Evolutionary conservation across 2,888 invertebrate species (phyloP), one percentile per base, ranked within the genome.

Genomic region (Colletes collaris): DNA sequence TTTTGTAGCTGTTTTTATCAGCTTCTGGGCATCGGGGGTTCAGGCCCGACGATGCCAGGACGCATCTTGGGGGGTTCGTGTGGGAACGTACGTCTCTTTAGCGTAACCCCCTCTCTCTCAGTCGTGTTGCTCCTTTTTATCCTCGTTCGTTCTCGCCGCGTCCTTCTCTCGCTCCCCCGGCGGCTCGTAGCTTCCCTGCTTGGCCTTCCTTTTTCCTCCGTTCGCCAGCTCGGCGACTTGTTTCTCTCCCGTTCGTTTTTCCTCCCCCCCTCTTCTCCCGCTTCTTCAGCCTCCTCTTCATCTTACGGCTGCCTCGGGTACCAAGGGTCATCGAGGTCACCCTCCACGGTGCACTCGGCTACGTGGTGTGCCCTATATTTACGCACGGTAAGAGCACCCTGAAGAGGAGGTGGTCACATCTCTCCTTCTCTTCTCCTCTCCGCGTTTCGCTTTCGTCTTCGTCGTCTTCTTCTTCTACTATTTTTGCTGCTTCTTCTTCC

Each of bases 1-100:
- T 92, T 92, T 92, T 92, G 92, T 92, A 92, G 92, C 92, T 92
- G 92, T 92, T 92, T 92, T 92, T 92, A 92, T 92, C 92, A 92
- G 92, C 92, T 92, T 91, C 92, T 92, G 92, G 92, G 92, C 91
- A 92, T 92, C 92, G 90, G 88, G 89, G 91, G 90, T 90, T 90
- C 90, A 89, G 88, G 83, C 87, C 82, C 84, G 81, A 88, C 81
- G 84, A 91, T 88, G 92, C 90, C 91, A 86, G 91, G 91, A 92
- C 92, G 92, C 92, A 92, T 92, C 92, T 92, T 92, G 92, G 92
- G 92, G 90, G 92, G 92, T 90, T 92, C 90, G 90, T 92, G 91
- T 92, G 92, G 92, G 92, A 92, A 92, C 92, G 92, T 91, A 92
- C 92, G 91, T 92, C 92, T 92, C 92, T 92, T 92, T 92, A 92